A percentile compares a stretch with the other conserved stretches of the same genome.
phyloP scores from a whole-genome alignment of 2,797 vertebrate genomes.

The Falco columbarius region DNA sequence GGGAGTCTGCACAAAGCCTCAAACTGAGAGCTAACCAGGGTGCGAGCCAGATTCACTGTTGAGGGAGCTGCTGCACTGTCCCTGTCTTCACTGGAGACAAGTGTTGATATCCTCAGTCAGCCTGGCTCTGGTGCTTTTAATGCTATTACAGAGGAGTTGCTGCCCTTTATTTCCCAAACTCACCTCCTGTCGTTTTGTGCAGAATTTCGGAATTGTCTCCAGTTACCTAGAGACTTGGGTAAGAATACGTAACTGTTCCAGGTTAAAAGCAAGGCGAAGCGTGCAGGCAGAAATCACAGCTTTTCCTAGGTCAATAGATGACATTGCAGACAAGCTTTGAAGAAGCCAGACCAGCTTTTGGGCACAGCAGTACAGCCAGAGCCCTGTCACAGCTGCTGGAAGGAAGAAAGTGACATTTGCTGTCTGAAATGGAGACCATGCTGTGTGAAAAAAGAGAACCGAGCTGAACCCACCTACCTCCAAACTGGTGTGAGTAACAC shows the following conservation, averaged over 20 bases:
- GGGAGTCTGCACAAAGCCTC: not conserved
- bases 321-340: not conserved
- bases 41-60: fast-evolving
- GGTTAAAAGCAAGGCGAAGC: not conserved
- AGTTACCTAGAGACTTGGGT: not conserved
- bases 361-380: not conserved
- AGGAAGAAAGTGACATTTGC: not conserved
- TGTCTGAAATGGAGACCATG: fast-evolving
- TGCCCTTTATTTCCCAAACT: not conserved
- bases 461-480: not conserved
- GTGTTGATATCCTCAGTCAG: not conserved
- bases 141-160: not conserved
- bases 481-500: not conserved
- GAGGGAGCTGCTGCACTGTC: not conserved
- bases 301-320: not conserved
- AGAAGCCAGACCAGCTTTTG: not conserved
- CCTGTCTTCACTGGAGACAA: not conserved
- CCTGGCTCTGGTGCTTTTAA: not conserved
- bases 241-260: not conserved
- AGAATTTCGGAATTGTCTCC: not conserved
- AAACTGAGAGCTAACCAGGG: not conserved
- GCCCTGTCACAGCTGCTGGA: not conserved
- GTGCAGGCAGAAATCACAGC: not conserved
- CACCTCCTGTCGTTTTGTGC: not conserved
- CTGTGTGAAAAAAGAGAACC: fast-evolving